These are phyloP conservation scores for Sarcoramphus papa DNA, from an alignment of 2,797 vertebrate species.

Conservation along the genomic window DNA sequence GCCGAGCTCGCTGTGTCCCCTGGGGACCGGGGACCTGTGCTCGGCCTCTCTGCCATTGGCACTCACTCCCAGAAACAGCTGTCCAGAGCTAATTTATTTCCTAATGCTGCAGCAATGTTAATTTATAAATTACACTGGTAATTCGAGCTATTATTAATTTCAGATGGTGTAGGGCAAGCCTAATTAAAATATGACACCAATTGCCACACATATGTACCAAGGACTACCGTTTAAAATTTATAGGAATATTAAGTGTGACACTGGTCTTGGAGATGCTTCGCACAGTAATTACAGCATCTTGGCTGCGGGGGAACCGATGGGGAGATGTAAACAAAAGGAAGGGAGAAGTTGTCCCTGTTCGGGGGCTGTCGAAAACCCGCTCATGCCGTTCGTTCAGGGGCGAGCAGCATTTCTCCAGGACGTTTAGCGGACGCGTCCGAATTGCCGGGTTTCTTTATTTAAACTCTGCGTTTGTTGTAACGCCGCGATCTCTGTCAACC, in stretches of 20 bases:
- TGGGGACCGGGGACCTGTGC: neutral
- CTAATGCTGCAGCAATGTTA: slow-evolving; percentile 76
- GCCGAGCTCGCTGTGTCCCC: neutral
- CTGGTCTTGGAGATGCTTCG: slow-evolving; percentile 55
- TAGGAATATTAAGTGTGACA: slow-evolving; percentile 79
- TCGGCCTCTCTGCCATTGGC: slow-evolving; percentile 27
- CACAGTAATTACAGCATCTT: slow-evolving; percentile 62
- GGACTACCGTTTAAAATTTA: slow-evolving; percentile 79
- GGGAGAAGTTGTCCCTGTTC: neutral
- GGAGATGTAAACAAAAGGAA: neutral
- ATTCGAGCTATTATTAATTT: slow-evolving; percentile 82
- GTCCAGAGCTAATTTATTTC: slow-evolving; percentile 79
- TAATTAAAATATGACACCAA: slow-evolving; percentile 83
- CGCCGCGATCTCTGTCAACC: accelerated
- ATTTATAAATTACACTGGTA: slow-evolving; percentile 84
- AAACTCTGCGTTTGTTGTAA: neutral
- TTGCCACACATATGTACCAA: slow-evolving; percentile 80
- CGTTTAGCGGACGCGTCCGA: neutral
- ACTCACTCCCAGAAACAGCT: slow-evolving; percentile 73
- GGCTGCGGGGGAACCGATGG: neutral
- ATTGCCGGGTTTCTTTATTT: neutral
- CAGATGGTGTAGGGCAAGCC: slow-evolving; percentile 81
- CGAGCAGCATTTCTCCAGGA: neutral
- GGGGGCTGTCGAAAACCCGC: neutral
- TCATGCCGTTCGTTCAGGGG: neutral